Conservation (phyloP, 2,888 invertebrate species). For the Geotrupes spiniger region DNA sequence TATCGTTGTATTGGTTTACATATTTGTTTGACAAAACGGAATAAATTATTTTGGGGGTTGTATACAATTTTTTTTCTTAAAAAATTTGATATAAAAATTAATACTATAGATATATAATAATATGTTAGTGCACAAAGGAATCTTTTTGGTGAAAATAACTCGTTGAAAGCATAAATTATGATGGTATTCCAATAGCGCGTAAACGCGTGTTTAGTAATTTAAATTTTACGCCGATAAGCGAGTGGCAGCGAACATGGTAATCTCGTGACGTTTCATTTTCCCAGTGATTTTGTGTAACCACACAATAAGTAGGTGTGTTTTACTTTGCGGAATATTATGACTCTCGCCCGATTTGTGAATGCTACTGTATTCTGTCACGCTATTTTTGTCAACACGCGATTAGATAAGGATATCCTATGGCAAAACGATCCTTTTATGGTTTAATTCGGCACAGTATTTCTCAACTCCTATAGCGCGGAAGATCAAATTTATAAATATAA, state of each 20-base stretch:
- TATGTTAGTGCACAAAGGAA: too few species aligned
- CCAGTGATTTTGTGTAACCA: constrained; percentile 25
- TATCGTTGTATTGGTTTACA: too few species aligned
- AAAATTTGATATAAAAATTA: too few species aligned
- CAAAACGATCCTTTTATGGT: not conserved
- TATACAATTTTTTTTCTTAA: too few species aligned
- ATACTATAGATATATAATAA: too few species aligned
- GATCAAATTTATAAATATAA: not conserved
- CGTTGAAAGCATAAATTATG: not conserved
- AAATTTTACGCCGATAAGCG: constrained; percentile 27
- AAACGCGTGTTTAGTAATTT: constrained; percentile 25
- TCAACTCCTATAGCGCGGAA: not conserved
- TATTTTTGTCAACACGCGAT: constrained; percentile 7
- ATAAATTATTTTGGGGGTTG: too few species aligned
- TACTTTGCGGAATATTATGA: not conserved
- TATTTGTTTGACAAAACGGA: too few species aligned
- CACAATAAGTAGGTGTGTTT: constrained; percentile 19
- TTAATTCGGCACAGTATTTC: not conserved
- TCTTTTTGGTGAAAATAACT: too few species aligned
- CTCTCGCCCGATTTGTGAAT: not conserved
- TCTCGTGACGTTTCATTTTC: constrained; percentile 28
- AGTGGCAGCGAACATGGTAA: constrained; percentile 25
- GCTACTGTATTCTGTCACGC: constrained; percentile 2
- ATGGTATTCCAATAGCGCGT: constrained; percentile 21
- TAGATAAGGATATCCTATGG: not conserved